Base-by-base conservation (phyloP, 1,140 invertebrate species). In the Leptopilina boulardi region DNA sequence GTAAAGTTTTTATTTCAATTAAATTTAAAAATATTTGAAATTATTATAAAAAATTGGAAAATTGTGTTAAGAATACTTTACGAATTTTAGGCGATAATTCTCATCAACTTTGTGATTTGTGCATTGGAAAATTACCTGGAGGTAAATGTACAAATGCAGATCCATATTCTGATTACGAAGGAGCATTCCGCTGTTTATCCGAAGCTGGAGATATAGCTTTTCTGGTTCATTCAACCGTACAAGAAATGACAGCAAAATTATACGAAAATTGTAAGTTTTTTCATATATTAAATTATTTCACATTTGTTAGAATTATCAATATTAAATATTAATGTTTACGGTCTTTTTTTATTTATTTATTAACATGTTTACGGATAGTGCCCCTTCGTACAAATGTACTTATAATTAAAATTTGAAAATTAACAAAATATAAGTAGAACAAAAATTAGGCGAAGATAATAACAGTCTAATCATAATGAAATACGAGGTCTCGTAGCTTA, bases 181-280 rank as follows among this genome's bases (percentile, higher is more conserved):
- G 98, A 5, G 97, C 98, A 4, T 96, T 99, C 77, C 93, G 93
- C 77, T 99, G 98, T 90, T 91, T 99, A 0, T 89, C 97, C 3
- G 96, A 98, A 83, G 91, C 92, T 9, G 97, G 97, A 38, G 97
- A 99, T 70, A 94, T 99, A 70, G 98, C 98, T 0, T 99, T 99
- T 90, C 91, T 99, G 0, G 94, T 96, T 74, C 97, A 99, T 85
- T 96, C 95, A 0, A 98, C 97, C 5, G 94, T 97, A 5, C 80
- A 91, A 18, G 94, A 96, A 90, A 94, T 96, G 90, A 93, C 94
- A 5, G 85, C 91, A 11, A 91, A 88, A 1, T 91, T 87, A 73
- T 88, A 88, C 77, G 92, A 94, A 82, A 93, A 93, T 72, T 89
- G 15, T 70, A 8, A 71, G n/a, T 59, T 73, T 54, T 3, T 34